Percentiles rank a stretch among this genome's conserved stretches.
Conservation (phyloP, 2,888 invertebrate species). For the Pogonocherus hispidulus region DNA sequence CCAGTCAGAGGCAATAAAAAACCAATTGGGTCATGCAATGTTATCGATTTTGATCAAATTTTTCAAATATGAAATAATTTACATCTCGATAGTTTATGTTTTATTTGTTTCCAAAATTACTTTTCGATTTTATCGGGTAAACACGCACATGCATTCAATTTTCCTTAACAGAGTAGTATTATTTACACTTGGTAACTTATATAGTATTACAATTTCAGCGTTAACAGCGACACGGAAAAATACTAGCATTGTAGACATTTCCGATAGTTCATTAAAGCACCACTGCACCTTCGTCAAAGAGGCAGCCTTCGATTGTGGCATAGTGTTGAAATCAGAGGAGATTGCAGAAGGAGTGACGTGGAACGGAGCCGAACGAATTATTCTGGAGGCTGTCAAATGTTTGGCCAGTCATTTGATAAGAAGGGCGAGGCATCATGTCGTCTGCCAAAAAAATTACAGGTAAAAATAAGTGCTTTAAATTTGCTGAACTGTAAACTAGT, state of each 20-base stretch:
- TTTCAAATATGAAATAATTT: too few relatives aligned
- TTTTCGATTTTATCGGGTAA: too few relatives aligned
- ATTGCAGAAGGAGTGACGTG: constrained; percentile 67
- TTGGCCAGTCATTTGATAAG: constrained; percentile 71
- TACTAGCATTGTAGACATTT: constrained; percentile 46
- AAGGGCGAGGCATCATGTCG: constrained; percentile 57
- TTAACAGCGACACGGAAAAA: constrained; percentile 24
- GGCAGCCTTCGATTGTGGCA: constrained; percentile 67
- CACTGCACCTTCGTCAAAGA: constrained; percentile 68
- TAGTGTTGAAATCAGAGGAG: constrained; percentile 68
- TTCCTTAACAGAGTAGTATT: too few relatives aligned
- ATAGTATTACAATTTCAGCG: constrained; percentile 34
- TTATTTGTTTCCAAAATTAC: too few relatives aligned
- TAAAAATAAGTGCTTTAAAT: too few relatives aligned
- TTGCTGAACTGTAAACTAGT: too few relatives aligned
- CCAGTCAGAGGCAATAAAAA: too few relatives aligned
- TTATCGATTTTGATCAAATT: too few relatives aligned
- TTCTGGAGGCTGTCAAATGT: constrained; percentile 70
- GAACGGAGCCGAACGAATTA: constrained; percentile 69
- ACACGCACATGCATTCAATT: too few relatives aligned
- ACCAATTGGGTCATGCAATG: too few relatives aligned
- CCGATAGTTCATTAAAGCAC: constrained; percentile 56
- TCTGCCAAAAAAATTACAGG: constrained; percentile 55
- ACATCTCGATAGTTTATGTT: too few relatives aligned
- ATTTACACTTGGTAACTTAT: too few relatives aligned